Conservation (phyloP, 2,888 invertebrate species). For the Thymelicus lineola region DNA sequence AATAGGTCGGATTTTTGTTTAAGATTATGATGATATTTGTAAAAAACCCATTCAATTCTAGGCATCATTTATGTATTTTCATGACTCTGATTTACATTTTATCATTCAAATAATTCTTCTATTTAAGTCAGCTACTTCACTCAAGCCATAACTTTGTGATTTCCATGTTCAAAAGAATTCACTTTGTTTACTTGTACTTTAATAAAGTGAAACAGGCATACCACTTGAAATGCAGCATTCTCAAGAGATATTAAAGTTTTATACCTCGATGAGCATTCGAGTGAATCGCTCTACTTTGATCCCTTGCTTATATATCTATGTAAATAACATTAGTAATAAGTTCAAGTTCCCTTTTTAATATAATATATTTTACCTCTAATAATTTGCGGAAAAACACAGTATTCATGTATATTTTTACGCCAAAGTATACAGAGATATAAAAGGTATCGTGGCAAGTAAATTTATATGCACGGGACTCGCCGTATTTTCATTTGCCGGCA, state of each 20-base stretch:
- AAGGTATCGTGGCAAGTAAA: conserved; percentile 44
- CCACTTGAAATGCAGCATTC: background rate
- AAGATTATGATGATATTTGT: no score
- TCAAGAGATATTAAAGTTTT: conserved; percentile 3
- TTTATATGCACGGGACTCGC: conserved; percentile 48
- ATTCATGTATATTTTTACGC: conserved; percentile 5
- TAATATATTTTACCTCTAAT: background rate
- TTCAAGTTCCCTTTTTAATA: conserved; percentile 36
- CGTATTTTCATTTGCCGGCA: conserved; percentile 68
- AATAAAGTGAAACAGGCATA: background rate
- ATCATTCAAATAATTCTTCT: no score
- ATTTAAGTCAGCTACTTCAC: no score
- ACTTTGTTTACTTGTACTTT: background rate
- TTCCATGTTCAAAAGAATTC: no score
- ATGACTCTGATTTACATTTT: no score
- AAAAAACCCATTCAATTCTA: no score
- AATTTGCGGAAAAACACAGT: background rate
- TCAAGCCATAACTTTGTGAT: no score
- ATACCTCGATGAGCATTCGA: conserved; percentile 29
- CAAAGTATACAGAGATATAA: conserved; percentile 39
- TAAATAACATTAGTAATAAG: conserved; percentile 58
- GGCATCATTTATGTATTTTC: no score
- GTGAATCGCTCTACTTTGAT: conserved; percentile 56
- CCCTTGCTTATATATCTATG: conserved; percentile 53
- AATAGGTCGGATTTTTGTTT: background rate